Base-by-base conservation (phyloP, 2,888 invertebrate species). In the Chrysodeixis includens region DNA sequence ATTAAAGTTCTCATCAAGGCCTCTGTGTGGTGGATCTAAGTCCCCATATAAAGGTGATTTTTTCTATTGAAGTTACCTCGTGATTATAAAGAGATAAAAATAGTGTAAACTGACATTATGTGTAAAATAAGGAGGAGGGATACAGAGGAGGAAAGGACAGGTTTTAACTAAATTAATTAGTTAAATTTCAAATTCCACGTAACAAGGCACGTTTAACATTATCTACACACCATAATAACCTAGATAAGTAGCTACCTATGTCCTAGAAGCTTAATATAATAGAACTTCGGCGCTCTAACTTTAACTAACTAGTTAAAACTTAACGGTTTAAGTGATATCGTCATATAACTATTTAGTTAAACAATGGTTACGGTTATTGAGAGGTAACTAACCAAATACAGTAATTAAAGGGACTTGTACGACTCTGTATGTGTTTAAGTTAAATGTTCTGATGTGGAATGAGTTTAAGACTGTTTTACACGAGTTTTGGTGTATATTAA, bases 311-410 rank as follows among this genome's bases (percentile, higher is more conserved):
- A 40, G 65, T 56, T 63, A 64, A 57, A 35, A 65, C 57, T 63
- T 56, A 26, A 58, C 22, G 55, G 57, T 46, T 56, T 53, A 32
- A 14, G 18, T 12, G 18, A 55, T 40, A 51, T 20, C 46, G 46
- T 49, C 46, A 26, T 12, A 51, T 20, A 52, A 46, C 18, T 49
- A 35, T 20, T 22, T 56, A 58, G 49, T 62, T 18, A 32, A 74
- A 73, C 76, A 73, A 62, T 75, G 52, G 57, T 20, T 52, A 8
- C 55, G 30, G 18, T 58, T 54, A 76, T 56, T 62, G 56, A 59
- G 62, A 59, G 35, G 53, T 30, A 66, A 62, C 59, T 60, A 54
- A 46, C 58, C 20, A 22, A 61, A 52, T 40, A 16, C 18, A 58
- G 49, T 40, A 56, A 75, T 73, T 73, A 66, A 52, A 32, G 32